Base-by-base conservation (phyloP, 1,140 invertebrate species). In the Holcopasites calliopsidis region DNA sequence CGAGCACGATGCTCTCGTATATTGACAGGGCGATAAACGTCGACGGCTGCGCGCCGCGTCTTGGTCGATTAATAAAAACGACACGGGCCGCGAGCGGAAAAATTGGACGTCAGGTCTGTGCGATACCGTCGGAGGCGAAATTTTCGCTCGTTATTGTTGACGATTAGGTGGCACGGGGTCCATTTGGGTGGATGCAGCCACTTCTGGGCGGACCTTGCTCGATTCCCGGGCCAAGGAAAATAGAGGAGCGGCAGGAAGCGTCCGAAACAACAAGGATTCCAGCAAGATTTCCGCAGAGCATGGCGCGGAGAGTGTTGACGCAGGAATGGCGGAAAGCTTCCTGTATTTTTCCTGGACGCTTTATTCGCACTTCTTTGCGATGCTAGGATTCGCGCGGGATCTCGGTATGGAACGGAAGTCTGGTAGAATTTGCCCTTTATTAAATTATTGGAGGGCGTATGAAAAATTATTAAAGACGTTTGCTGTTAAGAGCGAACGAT, bases 61-160 rank as follows among this genome's bases (percentile, higher is more conserved):
- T 81, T 82, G 79, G 79, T 78, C 73, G 79, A 82, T 77, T 70
- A 77, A 77, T 77, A 23, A 60, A 64, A 81, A 77, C 68, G 54
- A 23, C 33, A 38, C 13, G 28, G 52, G 16, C 10, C 5, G 47
- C 6, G 47, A 82, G 79, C 78, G 57, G 66, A 47, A 50, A 76
- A 68, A 62, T 83, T 69, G 65, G 40, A 44, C 49, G 64, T 75
- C 73, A 68, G 57, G 28, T 52, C 44, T 54, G n/a, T n/a, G n/a
- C n/a, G n/a, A n/a, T n/a, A n/a, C n/a, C 55, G 70, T 55, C 50
- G 50, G 50, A 31, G 60, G 55, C 0, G 23, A 28, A 64, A 40
- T 40, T 52, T 13, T 50, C 35, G 52, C 38, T 58, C 62, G 65
- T 82, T 82, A 76, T 82, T 68, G 72, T 82, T 72, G 54, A 54